Percentiles rank a stretch among this genome's conserved stretches.
These are phyloP conservation scores for Drosophila arizonae DNA, from an alignment of 1,140 invertebrate species.

Conservation along the genomic window DNA sequence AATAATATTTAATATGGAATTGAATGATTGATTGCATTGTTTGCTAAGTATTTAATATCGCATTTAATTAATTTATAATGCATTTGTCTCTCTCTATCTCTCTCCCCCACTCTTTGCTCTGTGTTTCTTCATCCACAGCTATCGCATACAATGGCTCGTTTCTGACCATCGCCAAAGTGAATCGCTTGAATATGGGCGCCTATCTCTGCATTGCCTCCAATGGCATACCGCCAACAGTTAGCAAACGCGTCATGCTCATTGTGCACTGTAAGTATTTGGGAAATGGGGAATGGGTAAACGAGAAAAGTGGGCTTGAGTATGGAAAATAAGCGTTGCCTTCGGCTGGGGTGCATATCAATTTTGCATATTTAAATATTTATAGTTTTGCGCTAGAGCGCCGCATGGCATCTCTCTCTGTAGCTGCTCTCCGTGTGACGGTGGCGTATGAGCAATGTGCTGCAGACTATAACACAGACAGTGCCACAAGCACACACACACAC, in stretches of 20 bases:
- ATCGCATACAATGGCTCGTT: conserved; percentile 87
- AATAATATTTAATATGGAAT: background rate
- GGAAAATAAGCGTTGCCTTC: background rate
- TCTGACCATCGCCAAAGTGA: conserved; percentile 91
- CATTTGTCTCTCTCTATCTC: conserved; percentile 6
- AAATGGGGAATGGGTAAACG: background rate
- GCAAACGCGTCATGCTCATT: conserved; percentile 93
- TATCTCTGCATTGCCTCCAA: conserved; percentile 95
- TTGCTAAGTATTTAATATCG: conserved; percentile 1
- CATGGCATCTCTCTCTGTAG: conserved; percentile 46
- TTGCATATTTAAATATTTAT: conserved; percentile 81
- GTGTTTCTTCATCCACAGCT: conserved; percentile 82
- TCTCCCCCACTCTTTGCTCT: conserved; percentile 17
- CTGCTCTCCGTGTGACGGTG: conserved; percentile 18
- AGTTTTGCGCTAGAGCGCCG: conserved; percentile 68
- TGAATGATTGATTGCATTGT: conserved; percentile 2
- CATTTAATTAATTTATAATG: conserved; percentile 25
- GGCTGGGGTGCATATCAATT: conserved; percentile 65
- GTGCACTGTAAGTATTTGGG: conserved; percentile 90
- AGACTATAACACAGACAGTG: conserved; percentile 52
- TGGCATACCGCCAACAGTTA: conserved; percentile 93
- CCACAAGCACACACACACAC: conserved; percentile 9
- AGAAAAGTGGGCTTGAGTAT: too few relatives aligned
- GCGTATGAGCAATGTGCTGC: conserved; percentile 44
- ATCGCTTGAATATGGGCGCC: conserved; percentile 94